A percentile compares a stretch with the other conserved stretches of the same genome.
Evolutionary conservation across 2,113 vertebrate genomes (phyloP).

Genomic region (Engystomops pustulosus): DNA sequence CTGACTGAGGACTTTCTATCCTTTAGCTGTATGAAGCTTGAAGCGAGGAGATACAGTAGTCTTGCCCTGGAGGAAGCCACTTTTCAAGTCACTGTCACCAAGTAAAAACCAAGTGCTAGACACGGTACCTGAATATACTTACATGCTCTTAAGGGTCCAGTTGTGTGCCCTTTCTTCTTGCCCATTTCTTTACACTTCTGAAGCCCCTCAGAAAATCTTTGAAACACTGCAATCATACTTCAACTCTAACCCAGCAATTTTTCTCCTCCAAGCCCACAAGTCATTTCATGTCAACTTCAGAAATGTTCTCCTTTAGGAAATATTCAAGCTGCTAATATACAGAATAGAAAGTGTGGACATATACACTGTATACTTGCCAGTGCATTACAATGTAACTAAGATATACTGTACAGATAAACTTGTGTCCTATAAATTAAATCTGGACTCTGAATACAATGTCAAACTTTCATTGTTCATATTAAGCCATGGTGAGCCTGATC

Average conservation of each 20-base stretch:
- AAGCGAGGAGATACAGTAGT: not conserved
- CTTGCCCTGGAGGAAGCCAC: not conserved
- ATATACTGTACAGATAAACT: no score
- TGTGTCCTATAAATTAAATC: no score
- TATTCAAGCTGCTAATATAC: not conserved
- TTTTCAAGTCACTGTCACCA: not conserved
- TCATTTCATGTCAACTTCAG: constrained; percentile 11
- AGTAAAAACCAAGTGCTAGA: not conserved
- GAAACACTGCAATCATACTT: not conserved
- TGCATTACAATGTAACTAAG: no score
- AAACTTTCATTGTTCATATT: no score
- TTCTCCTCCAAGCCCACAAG: not conserved
- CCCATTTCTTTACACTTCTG: not conserved
- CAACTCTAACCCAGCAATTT: not conserved
- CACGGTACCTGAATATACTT: not conserved
- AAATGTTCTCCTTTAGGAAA: constrained; percentile 21
- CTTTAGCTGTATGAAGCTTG: not conserved
- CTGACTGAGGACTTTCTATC: not conserved
- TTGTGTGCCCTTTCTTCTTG: not conserved
- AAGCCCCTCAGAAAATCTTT: not conserved
- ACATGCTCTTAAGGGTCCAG: not conserved
- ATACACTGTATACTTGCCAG: no score
- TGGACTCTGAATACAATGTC: no score
- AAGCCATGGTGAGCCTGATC: no score
- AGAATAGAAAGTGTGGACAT: not conserved